phyloP scores from a whole-genome alignment of 2,888 invertebrate species.

The Agriopis leucophaearia region DNA sequence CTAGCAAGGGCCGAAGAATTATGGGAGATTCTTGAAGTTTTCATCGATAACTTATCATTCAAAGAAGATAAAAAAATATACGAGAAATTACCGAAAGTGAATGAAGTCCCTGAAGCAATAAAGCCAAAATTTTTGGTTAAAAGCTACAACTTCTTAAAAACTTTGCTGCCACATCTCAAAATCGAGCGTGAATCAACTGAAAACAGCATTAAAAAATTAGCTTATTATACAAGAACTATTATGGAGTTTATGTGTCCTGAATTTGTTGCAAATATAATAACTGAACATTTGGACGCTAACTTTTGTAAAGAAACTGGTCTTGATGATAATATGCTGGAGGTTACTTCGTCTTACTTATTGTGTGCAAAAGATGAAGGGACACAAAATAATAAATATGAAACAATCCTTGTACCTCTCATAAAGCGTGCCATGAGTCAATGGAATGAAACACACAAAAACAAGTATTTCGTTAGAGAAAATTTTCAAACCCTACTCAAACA shows the following conservation, averaged over 20 bases:
- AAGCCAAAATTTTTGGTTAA: conserved; percentile 61
- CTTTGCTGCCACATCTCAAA: conserved; percentile 46
- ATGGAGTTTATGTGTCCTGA: conserved; percentile 59
- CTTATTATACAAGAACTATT: conserved; percentile 53
- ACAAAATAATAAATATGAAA: conserved; percentile 60
- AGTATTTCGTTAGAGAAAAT: conserved; percentile 47
- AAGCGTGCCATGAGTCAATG: conserved; percentile 53
- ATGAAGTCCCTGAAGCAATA: conserved; percentile 56
- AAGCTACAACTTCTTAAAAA: conserved; percentile 63
- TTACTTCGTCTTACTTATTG: conserved; percentile 62
- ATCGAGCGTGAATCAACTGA: conserved; percentile 47
- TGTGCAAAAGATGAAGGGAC: conserved; percentile 55
- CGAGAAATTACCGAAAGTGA: conserved; percentile 53
- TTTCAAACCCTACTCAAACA: conserved; percentile 51
- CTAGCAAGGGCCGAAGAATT: conserved; percentile 50
- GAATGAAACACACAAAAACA: conserved; percentile 49
- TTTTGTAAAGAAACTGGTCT: conserved; percentile 45
- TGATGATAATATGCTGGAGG: conserved; percentile 43
- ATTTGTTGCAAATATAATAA: conserved; percentile 59
- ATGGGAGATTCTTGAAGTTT: conserved; percentile 63
- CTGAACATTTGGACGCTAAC: conserved; percentile 56
- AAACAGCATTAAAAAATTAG: conserved; percentile 46
- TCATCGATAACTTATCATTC: conserved; percentile 65
- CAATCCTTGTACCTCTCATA: conserved; percentile 60
- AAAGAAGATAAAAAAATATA: conserved; percentile 69